These are phyloP conservation scores for Neodiprion pinetum DNA, from an alignment of 1,140 invertebrate species.

Conservation along the genomic window DNA sequence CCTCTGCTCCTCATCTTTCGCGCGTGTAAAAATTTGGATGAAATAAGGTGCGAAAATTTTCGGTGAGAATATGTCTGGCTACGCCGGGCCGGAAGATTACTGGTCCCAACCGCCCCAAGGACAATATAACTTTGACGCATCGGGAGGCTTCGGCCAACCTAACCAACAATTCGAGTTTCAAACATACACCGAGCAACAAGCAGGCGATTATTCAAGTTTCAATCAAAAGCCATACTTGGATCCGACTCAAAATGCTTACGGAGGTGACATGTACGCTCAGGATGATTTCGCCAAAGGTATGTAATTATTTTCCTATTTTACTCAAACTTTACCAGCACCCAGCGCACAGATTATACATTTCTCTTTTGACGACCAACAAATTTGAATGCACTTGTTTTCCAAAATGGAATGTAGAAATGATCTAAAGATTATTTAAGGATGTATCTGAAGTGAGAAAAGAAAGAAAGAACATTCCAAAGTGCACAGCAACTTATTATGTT, in stretches of 20 bases:
- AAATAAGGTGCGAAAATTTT: no score
- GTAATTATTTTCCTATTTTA: constrained; percentile 11
- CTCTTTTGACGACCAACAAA: neutral
- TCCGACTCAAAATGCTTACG: constrained; percentile 45
- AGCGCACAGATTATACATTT: neutral
- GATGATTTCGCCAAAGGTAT: constrained; percentile 52
- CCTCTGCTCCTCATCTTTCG: neutral
- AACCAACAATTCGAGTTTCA: constrained; percentile 59
- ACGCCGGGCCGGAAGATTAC: constrained; percentile 47
- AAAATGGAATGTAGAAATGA: no score
- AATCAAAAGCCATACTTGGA: constrained; percentile 48
- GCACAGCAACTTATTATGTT: no score
- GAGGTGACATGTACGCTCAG: constrained; percentile 39
- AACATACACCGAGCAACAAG: constrained; percentile 46
- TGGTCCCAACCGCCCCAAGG: constrained; percentile 46
- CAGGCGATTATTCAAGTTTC: constrained; percentile 43
- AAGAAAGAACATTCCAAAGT: no score
- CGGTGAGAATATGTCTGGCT: constrained; percentile 46
- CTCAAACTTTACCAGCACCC: neutral
- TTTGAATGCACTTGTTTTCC: no score
- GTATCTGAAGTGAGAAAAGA: no score
- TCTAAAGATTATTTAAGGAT: no score
- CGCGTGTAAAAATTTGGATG: neutral
- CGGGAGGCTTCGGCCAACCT: constrained; percentile 49
- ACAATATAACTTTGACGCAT: constrained; percentile 51